Conservation (phyloP, 2,113 vertebrate genomes). For the Phodopus roborovskii region DNA sequence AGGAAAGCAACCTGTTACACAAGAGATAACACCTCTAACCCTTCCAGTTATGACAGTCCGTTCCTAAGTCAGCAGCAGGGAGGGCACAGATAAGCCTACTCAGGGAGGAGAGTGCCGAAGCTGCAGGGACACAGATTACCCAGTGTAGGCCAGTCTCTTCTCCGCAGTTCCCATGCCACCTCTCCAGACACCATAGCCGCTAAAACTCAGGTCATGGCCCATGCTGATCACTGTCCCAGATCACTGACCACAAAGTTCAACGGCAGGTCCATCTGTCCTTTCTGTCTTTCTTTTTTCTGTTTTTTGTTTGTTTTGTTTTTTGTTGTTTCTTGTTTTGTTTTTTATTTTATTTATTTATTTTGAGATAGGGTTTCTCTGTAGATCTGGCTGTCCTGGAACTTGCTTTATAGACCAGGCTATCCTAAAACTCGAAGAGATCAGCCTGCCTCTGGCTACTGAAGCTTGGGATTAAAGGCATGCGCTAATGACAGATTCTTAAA, state of each 20-base stretch:
- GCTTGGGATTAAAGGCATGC: too few relatives aligned
- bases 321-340: too few relatives aligned
- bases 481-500: background rate
- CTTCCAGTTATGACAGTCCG: background rate
- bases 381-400: background rate
- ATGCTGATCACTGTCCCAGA: background rate
- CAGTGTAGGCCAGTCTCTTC: background rate
- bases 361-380: background rate
- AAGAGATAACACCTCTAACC: conserved; percentile 28
- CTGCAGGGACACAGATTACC: background rate
- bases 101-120: background rate
- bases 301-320: background rate
- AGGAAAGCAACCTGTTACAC: background rate
- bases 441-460: background rate
- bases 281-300: background rate
- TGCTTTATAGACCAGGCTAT: background rate
- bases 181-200: background rate
- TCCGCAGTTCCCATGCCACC: background rate
- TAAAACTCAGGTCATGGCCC: background rate
- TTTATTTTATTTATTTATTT: background rate
- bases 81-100: conserved; percentile 11
- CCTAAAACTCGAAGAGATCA: background rate
- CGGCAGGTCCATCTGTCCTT: background rate
- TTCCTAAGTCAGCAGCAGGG: background rate
- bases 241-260: background rate